These are phyloP conservation scores for Manis pentadactyla DNA, from an alignment of 2,797 vertebrate species.

Conservation along the genomic window DNA sequence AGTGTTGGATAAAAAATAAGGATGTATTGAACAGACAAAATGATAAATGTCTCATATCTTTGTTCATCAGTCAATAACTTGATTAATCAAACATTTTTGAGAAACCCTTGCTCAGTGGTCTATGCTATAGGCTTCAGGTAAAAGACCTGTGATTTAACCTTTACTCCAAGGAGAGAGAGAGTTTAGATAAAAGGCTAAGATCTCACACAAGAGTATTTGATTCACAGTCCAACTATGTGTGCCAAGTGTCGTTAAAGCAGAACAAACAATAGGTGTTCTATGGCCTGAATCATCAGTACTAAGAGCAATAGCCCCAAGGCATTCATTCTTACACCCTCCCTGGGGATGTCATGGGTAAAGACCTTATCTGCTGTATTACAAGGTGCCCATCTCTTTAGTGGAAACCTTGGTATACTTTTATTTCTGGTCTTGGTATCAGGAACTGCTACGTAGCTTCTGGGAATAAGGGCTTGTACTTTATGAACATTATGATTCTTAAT, in stretches of 20 bases:
- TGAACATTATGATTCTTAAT: conserved; percentile 14
- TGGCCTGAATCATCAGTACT: neutral
- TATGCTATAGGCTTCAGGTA: neutral
- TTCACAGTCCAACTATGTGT: neutral
- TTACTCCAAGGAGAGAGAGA: neutral
- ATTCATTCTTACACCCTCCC: neutral
- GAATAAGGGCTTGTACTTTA: neutral
- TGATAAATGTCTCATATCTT: neutral
- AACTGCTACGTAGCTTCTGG: neutral
- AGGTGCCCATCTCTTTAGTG: neutral
- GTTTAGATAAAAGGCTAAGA: conserved; percentile 5
- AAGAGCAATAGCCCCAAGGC: neutral
- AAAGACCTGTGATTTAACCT: neutral
- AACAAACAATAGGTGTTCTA: neutral
- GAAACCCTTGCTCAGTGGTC: neutral
- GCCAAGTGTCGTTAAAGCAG: neutral
- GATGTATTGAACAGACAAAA: neutral
- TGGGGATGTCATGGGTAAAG: neutral
- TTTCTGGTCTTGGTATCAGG: neutral
- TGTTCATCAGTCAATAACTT: conserved; percentile 24
- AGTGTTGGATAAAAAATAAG: neutral
- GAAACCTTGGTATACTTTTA: neutral
- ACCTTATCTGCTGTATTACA: neutral
- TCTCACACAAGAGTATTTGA: neutral
- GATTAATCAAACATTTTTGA: conserved; percentile 27